These are phyloP conservation scores for Psephotus haematonotus DNA, from an alignment of 2,113 vertebrate genomes.

Conservation along the genomic window DNA sequence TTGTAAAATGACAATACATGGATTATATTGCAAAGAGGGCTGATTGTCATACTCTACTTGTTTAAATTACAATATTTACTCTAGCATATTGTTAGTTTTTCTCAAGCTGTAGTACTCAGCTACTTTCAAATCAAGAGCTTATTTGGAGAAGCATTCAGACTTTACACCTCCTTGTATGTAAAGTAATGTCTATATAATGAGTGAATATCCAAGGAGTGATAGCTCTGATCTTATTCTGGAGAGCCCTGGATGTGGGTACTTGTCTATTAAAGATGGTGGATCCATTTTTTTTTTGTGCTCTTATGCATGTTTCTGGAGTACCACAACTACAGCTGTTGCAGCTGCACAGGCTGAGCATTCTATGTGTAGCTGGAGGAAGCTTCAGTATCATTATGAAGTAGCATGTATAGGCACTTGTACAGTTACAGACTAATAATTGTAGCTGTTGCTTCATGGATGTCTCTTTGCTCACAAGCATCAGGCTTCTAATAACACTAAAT, in stretches of 20 bases:
- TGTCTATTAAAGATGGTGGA: accelerated
- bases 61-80: neutral
- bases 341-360: neutral
- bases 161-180: neutral
- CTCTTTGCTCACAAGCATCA: neutral
- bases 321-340: neutral
- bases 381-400: accelerated
- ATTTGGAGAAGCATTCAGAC: neutral
- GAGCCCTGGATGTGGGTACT: accelerated
- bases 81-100: neutral
- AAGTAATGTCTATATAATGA: neutral
- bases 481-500: neutral
- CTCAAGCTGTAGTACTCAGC: neutral
- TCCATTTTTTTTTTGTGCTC: accelerated
- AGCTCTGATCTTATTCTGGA: neutral
- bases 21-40: neutral
- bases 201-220: accelerated
- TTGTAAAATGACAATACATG: neutral
- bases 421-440: neutral
- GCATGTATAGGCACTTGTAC: neutral
- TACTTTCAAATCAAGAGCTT: neutral
- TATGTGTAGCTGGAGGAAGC: neutral
- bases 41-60: neutral
- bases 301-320: neutral
- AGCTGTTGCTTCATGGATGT: neutral